These are phyloP conservation scores for Callosobruchus maculatus DNA, from an alignment of 2,888 invertebrate species.

Conservation along the genomic window DNA sequence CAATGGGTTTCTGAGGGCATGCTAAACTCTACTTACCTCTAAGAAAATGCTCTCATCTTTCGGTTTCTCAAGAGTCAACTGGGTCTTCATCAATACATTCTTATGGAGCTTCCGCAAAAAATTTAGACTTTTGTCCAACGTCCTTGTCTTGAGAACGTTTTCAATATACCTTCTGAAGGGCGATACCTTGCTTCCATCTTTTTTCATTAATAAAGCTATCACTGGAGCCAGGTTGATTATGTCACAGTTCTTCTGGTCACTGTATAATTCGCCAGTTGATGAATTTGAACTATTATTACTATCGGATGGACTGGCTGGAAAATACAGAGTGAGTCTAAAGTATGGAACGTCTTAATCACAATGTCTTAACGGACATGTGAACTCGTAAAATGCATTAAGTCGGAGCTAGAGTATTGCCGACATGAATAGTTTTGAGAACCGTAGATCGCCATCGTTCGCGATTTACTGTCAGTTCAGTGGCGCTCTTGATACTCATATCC, in stretches of 20 bases:
- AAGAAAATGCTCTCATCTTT: conserved; percentile 38
- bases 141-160: conserved; percentile 82
- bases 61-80: conserved; percentile 64
- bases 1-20: too few species aligned
- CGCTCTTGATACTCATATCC: too few species aligned
- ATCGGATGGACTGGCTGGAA: conserved; percentile 50
- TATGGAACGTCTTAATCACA: too few species aligned
- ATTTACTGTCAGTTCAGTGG: too few species aligned
- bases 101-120: conserved; percentile 73
- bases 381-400: too few species aligned
- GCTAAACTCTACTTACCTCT: conserved; percentile 26
- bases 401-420: too few species aligned
- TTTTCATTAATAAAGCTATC: conserved; percentile 39
- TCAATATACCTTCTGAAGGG: conserved; percentile 74
- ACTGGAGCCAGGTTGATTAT: conserved; percentile 54
- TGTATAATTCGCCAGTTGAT: conserved; percentile 32
- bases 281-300: conserved; percentile 47
- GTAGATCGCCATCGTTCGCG: too few species aligned
- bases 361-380: too few species aligned
- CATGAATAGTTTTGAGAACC: too few species aligned
- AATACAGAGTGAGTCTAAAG: too few species aligned
- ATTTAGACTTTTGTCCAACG: conserved; percentile 74
- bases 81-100: conserved; percentile 66
- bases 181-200: conserved; percentile 31
- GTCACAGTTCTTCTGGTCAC: conserved; percentile 26